Base-by-base conservation (phyloP, 2,113 vertebrate species). In the Microcebus jonahi region DNA sequence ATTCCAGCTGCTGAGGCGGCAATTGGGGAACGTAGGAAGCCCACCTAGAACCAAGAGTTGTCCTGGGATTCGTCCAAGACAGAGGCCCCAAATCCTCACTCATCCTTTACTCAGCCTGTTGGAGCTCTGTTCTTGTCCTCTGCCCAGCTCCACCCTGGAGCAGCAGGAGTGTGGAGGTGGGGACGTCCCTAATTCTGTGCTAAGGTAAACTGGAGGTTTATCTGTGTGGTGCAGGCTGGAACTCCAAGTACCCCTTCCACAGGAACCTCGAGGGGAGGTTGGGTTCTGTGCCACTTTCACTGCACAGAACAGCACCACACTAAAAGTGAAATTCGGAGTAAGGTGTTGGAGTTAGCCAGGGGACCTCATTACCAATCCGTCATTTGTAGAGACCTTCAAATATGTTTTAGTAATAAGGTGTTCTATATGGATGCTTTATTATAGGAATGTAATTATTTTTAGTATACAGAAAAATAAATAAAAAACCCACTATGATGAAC, bases 351-450 rank as follows among this genome's bases (percentile, higher is more conserved):
- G 12, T 81, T 75, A 45, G 73, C 42, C 61, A 25, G 21, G 53
- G n/a, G 70, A 59, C 84, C 57, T 93, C 5, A 34, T 3, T 5
- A 39, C n/a, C 5, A 20, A 15, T 21, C 2, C 9, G 53, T 50
- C 50, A 45, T 86, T 75, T 93, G 29, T 91, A 88, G 86, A 57
- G 73, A 81, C 25, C 53, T 73, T 88, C 89, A 36, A 42, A 6
- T 71, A 6, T 89, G 42, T 61, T 83, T 61, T 76, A 94, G 25
- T 34, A 80, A 59, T 57, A 63, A 73, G 31, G 20, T 84, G 13
- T 91, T 71, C 75, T 31, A 20, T 53, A 42, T 83, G 79, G 39
- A 34, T 82, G 4, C 48, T 90, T 5, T 73, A 3, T 90, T 83
- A 13, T 79, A 50, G 67, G 25, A 36, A 48, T 48, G 9, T 82